Conservation (phyloP, 2,797 vertebrate species). For the Danio choprae region DNA sequence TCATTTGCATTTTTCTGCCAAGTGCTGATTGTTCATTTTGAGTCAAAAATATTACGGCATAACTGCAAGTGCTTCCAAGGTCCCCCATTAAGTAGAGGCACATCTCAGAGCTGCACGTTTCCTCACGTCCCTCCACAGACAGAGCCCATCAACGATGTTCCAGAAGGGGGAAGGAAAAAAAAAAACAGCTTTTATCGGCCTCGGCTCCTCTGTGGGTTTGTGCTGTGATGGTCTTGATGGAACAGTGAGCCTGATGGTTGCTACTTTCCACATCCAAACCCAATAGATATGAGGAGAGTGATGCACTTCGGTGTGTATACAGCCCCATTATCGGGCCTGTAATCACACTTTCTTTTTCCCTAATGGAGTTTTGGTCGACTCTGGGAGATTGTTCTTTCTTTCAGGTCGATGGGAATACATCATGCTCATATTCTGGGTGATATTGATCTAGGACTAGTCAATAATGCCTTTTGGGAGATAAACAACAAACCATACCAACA, state of each 20-base stretch:
- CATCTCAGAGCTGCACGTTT: conserved; percentile 15
- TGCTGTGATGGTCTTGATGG: conserved; percentile 43
- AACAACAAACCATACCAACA: conserved; percentile 36
- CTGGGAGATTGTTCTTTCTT: conserved; percentile 64
- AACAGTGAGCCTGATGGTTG: conserved; percentile 43
- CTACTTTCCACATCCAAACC: conserved; percentile 58
- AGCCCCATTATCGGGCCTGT: conserved; percentile 59
- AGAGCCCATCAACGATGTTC: conserved; percentile 34
- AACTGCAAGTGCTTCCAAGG: conserved; percentile 22
- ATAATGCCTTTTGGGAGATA: conserved; percentile 46
- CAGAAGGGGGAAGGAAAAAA: background rate
- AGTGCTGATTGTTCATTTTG: background rate
- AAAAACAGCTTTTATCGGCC: conserved; percentile 23
- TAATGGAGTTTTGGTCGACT: conserved; percentile 73
- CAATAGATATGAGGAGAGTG: conserved; percentile 58
- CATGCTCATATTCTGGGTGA: conserved; percentile 56
- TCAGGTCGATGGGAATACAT: conserved; percentile 64
- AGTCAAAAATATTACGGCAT: conserved; percentile 4
- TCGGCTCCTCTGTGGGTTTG: conserved; percentile 18
- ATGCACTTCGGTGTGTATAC: conserved; percentile 51
- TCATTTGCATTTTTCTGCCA: background rate
- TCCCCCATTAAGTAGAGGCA: conserved; percentile 28
- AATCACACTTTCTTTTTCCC: conserved; percentile 61
- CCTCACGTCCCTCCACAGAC: background rate
- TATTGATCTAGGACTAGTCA: conserved; percentile 51